phyloP scores from a whole-genome alignment of 2,797 vertebrate genomes.

The Antrozous pallidus region DNA sequence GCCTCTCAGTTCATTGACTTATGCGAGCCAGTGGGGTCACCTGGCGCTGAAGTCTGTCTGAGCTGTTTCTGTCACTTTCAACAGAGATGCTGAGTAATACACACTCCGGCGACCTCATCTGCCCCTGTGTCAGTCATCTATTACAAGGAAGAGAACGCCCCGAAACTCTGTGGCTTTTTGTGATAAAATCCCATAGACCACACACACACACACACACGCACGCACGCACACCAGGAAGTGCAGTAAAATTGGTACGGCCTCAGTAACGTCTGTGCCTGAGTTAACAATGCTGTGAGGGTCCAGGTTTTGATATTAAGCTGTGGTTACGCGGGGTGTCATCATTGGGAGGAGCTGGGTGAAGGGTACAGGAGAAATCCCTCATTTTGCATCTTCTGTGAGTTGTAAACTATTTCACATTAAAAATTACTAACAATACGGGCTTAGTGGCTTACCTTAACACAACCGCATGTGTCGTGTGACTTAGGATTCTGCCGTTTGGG shows the following conservation, averaged over 20 bases:
- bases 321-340: accelerated
- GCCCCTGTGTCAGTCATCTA: neutral
- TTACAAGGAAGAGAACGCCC: neutral
- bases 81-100: neutral
- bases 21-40: accelerated
- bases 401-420: neutral
- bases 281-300: neutral
- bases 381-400: neutral
- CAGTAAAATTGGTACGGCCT: neutral
- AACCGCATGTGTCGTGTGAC: neutral
- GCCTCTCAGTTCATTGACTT: neutral
- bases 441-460: neutral
- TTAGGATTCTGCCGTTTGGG: neutral
- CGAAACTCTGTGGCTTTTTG: neutral
- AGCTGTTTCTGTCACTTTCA: neutral
- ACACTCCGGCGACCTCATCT: neutral
- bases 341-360: neutral
- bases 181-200: neutral
- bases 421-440: neutral
- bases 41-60: neutral
- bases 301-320: neutral
- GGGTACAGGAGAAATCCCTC: neutral
- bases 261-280: neutral
- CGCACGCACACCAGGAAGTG: accelerated
- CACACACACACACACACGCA: neutral